These are phyloP conservation scores for Buteo buteo DNA, from an alignment of 2,113 vertebrate species.

Conservation along the genomic window DNA sequence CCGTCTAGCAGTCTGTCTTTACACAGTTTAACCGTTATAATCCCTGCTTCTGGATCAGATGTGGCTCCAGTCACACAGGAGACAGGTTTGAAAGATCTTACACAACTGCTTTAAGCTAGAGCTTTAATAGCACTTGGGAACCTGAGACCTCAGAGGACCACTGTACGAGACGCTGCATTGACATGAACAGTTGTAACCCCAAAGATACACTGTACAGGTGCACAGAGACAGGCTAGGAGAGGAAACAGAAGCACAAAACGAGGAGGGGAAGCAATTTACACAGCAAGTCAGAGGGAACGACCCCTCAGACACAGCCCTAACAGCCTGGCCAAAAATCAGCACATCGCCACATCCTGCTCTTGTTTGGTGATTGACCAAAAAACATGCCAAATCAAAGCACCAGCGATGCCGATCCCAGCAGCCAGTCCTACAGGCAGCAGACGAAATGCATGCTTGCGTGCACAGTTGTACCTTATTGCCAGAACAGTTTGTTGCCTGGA, in stretches of 20 bases:
- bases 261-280: not conserved
- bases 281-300: not conserved
- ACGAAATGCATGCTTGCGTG: fast-evolving
- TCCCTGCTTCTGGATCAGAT: not conserved
- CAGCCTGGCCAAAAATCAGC: not conserved
- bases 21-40: not conserved
- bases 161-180: fast-evolving
- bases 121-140: not conserved
- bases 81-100: not conserved
- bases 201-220: not conserved
- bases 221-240: not conserved
- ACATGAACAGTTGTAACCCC: not conserved
- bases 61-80: not conserved
- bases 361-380: not conserved
- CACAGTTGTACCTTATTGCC: not conserved
- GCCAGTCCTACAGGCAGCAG: not conserved
- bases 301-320: not conserved
- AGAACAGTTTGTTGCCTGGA: not conserved
- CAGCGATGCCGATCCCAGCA: fast-evolving
- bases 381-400: not conserved
- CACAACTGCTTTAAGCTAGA: not conserved
- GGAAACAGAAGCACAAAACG: not conserved
- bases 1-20: not conserved
- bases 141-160: not conserved
- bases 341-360: not conserved